Percentiles rank a stretch among this genome's conserved stretches.
These are phyloP conservation scores for Lycaon pictus DNA, from an alignment of 2,113 vertebrate genomes.

Conservation along the genomic window DNA sequence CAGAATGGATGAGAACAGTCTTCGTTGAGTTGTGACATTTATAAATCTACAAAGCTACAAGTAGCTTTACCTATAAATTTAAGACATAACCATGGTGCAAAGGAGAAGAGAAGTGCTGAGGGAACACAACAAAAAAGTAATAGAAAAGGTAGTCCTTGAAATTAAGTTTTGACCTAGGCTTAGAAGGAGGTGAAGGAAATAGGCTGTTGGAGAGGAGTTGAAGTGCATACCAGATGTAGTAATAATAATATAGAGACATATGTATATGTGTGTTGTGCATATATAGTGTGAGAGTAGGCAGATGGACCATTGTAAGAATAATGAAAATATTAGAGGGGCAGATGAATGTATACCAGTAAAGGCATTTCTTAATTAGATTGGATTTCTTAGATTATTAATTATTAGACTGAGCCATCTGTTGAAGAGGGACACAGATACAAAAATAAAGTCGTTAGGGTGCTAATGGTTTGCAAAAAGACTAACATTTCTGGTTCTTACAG, in stretches of 20 bases:
- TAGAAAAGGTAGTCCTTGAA: neutral
- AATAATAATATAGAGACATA: neutral
- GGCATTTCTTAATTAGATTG: neutral
- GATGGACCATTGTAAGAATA: neutral
- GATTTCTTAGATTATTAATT: neutral
- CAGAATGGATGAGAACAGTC: neutral
- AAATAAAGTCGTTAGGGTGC: neutral
- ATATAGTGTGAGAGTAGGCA: neutral
- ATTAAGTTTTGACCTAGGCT: neutral
- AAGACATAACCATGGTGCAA: neutral
- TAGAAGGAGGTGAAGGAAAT: neutral
- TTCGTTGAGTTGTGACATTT: neutral
- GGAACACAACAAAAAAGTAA: neutral
- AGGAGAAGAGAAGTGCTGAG: neutral
- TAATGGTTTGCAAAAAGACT: neutral
- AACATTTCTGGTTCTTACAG: neutral
- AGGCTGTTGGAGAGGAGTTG: neutral
- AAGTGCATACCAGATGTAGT: neutral
- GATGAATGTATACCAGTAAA: neutral
- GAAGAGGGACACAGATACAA: neutral
- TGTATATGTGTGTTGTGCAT: neutral
- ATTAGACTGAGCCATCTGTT: neutral
- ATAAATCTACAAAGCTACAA: neutral
- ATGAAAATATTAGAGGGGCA: neutral
- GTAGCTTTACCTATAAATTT: neutral